Base-by-base conservation (phyloP, 2,797 vertebrate species). In the Rachycentron canadum region DNA sequence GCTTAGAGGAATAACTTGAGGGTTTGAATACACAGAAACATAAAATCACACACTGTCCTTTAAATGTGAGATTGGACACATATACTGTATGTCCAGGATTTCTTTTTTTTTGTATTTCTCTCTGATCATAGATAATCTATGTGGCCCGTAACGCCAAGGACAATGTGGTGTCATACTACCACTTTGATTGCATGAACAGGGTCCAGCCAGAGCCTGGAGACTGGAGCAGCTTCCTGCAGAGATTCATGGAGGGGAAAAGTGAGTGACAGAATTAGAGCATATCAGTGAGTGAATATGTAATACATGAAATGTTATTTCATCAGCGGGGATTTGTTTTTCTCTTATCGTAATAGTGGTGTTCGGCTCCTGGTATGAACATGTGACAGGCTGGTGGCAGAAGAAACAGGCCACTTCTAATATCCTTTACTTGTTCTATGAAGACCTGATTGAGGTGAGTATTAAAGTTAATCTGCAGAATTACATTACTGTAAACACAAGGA, bases 61-160 rank as follows among this genome's bases (percentile, higher is more conserved):
- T 17, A 16, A 16, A 41, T 16, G 14, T 41, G 40, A 41, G 40
- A 5, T 41, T 41, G 16, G 40, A 41, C 4, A 41, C 40, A 41
- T 41, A 1, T 16, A 41, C 10, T 41, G 1, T 19, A 7, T 11
- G 7, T 52, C 0, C 5, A 4, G 38, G 2, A 19, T 7, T 25
- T 12, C n/a, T n/a, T n/a, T 34, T 8, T 34, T 41, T 23, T 12
- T 70, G 7, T n/a, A 25, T 55, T 25, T 67, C 7, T 57, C 40
- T 76, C 16, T 70, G 1, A 41, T 17, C 17, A 16, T 59, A 94
- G 94, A 69, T 93, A 0, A 34, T 98, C 65, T 97, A 97, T 0
- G 88, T 98, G 79, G 96, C 96, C 1, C 96, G 96, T 74, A 98
- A 97, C 75, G 94, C 96, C 40, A 99, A 98, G 83, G 97, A 98